Evolutionary conservation across 2,113 vertebrate genomes (phyloP), one percentile per base, ranked within the genome.

Genomic region (Illadopsis cleaveri): DNA sequence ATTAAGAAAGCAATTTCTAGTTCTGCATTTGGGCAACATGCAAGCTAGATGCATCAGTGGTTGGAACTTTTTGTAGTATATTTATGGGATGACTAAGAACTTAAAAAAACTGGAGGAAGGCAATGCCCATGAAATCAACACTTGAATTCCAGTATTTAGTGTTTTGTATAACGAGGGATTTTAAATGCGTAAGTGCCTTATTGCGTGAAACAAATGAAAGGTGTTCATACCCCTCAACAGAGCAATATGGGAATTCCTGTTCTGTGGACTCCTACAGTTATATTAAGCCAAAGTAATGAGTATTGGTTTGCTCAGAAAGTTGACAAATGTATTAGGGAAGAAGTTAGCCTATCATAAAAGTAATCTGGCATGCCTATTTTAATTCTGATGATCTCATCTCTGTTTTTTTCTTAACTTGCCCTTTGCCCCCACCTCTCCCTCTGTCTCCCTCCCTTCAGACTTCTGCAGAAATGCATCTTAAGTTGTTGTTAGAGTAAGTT

Each of bases 161-260:
- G 95, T 95, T 96, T 83, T 93, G 23, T 93, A 25, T 68, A 61
- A 60, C 56, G 45, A 90, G 69, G 30, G 77, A n/a, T 89, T 81
- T 60, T 84, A 89, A 93, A 95, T 93, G 94, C 94, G 88, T 92
- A 97, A 97, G 97, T 98, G 98, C 98, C 98, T 98, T 98, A 98
- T 68, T 97, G 92, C 40, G 6, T 96, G 93, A 92, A 87, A 62
- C 30, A 58, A 83, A 58, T 54, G 72, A 80, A 86, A 85, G 15
- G 5, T 75, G 22, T 94, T 86, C 1, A 2, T 83, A 73, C 37
- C 40, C 71, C 38, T 89, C 19, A 12, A 3, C 53, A 95, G 70
- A 98, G 96, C 96, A 97, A 95, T 96, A 94, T 85, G 38, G 35
- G 56, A 95, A 82, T 95, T 93, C 69, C 71, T 89, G 66, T 96